Percentiles rank a stretch among this genome's conserved stretches.
Conservation (phyloP, 1,140 invertebrate genomes). For the Trichonephila clavipes region DNA sequence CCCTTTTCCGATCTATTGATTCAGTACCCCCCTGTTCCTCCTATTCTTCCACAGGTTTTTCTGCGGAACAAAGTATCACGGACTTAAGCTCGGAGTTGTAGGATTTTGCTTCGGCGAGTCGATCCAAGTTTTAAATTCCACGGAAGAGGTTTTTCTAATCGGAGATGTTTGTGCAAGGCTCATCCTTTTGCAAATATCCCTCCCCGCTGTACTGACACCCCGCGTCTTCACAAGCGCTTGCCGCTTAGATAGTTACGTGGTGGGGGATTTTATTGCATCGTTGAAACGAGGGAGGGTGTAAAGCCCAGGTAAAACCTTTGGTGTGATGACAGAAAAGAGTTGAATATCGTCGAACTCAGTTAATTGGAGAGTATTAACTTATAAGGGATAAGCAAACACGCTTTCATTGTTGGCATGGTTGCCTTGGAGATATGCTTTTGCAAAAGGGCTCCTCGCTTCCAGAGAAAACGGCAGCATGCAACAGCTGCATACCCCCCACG, state of each 20-base stretch:
- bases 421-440: slow-evolving; percentile 64
- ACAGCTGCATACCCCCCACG: slow-evolving; percentile 70
- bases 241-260: slow-evolving; percentile 56
- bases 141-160: slow-evolving; percentile 43
- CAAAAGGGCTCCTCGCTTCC: neutral
- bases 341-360: slow-evolving; percentile 67
- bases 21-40: slow-evolving; percentile 15
- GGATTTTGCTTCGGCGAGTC: slow-evolving; percentile 64
- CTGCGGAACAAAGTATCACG: slow-evolving; percentile 59
- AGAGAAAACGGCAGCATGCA: slow-evolving; percentile 65
- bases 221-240: slow-evolving; percentile 59
- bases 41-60: slow-evolving; percentile 48
- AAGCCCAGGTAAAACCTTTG: slow-evolving; percentile 71
- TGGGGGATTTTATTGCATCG: slow-evolving; percentile 50
- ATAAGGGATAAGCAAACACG: slow-evolving; percentile 75
- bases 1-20: slow-evolving; percentile 65
- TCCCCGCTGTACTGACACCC: slow-evolving; percentile 24
- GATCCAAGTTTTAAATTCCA: slow-evolving; percentile 64
- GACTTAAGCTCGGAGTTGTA: slow-evolving; percentile 64
- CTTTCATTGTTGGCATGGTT: slow-evolving; percentile 73
- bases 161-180: slow-evolving; percentile 59
- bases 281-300: neutral
- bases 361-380: slow-evolving; percentile 77
- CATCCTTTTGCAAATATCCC: slow-evolving; percentile 70
- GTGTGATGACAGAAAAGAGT: slow-evolving; percentile 62